Evolutionary conservation across 2,113 vertebrate species (phyloP), one percentile per base, ranked within the genome.

Genomic region (Nettapus auritus): DNA sequence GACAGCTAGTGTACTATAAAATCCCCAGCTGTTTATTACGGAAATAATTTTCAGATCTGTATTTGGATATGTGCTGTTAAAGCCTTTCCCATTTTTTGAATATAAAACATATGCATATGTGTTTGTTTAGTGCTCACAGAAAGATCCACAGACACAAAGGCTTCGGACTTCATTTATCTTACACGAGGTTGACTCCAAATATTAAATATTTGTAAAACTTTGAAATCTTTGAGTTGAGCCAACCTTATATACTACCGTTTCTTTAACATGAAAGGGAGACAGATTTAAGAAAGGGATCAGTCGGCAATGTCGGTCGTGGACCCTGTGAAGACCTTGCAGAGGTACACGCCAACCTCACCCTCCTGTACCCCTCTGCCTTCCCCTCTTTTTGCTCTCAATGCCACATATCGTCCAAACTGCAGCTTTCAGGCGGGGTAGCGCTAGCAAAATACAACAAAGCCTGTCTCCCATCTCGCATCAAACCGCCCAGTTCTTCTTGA

Each of bases 391-490:
- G 50, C 94, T 96, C 78, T 9, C 89, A 92, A 91, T 92, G 96
- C 79, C 92, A 95, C 57, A 95, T 88, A 90, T 83, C 96, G 80
- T 73, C 92, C 91, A 95, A 97, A 97, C 90, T 20, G 18, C 90
- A 95, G 70, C 64, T 90, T 92, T 97, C 86, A 89, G 96, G 93
- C 29, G 44, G 76, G 91, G 94, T 59, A 81, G 73, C 86, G 92
- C 80, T 74, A 92, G 94, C 5, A 5, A 97, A 97, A 97, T 90
- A 94, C 95, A 97, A 94, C 68, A 95, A 97, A 98, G 97, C 82
- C 95, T 70, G 84, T 94, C 90, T 89, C 93, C 75, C 82, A 90
- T 90, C 92, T 94, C 82, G 23, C 55, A 76, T n/a, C 75, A 82
- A 84, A 87, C 12, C 40, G 88, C 52, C 76, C 11, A n/a, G 56